Evolutionary conservation across 2,113 vertebrate species (phyloP).

Genomic region (Hippocampus barbouri): DNA sequence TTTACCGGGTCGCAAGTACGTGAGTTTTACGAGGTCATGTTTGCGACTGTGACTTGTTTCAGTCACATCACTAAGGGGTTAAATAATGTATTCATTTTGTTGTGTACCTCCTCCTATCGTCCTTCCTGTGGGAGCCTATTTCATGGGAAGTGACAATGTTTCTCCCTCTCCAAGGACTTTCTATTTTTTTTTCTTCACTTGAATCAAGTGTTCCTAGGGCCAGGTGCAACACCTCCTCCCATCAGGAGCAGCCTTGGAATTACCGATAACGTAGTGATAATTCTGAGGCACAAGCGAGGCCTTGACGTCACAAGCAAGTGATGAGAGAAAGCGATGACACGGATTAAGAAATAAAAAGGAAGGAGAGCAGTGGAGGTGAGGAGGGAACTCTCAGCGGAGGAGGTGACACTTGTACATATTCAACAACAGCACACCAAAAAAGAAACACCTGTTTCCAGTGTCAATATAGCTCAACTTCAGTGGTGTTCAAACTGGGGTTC

Average conservation of each 20-base stretch:
- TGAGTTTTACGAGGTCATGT: neutral
- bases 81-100: neutral
- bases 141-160: constrained; percentile 5
- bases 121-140: constrained; percentile 24
- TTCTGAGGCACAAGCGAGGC: neutral
- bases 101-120: neutral
- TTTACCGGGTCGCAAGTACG: neutral
- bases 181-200: constrained; percentile 19
- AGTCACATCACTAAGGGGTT: neutral
- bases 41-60: neutral
- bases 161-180: constrained; percentile 23
- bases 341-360: neutral
- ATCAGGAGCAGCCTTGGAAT: neutral
- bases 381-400: constrained; percentile 43
- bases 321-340: neutral
- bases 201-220: no score
- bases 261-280: neutral
- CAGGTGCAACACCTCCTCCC: constrained; percentile 6
- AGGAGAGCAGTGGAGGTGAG: constrained; percentile 30
- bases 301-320: neutral
- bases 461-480: neutral
- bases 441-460: constrained; percentile 33
- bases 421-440: constrained; percentile 51
- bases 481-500: constrained; percentile 11
- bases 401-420: constrained; percentile 53